A percentile compares a stretch with the other conserved stretches of the same genome.
These are phyloP conservation scores for Odobenus rosmarus DNA, from an alignment of 2,113 vertebrate species.

Conservation along the genomic window DNA sequence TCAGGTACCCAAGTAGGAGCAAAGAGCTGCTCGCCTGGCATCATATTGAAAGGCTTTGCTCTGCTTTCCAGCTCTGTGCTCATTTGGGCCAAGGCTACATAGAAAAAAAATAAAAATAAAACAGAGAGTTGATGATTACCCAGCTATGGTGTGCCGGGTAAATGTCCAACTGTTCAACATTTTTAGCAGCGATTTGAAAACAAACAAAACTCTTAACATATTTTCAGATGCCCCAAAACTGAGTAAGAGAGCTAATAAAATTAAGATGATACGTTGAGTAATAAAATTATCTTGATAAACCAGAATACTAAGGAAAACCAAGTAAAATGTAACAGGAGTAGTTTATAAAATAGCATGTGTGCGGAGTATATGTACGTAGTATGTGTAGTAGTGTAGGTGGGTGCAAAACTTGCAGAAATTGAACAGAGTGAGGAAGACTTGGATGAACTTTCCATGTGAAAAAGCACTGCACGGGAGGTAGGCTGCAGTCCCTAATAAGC, in stretches of 20 bases:
- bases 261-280: neutral
- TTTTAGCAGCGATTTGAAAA: conserved; percentile 42
- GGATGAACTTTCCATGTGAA: neutral
- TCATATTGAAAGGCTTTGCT: neutral
- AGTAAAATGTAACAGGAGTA: neutral
- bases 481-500: neutral
- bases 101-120: neutral
- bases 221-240: conserved; percentile 14
- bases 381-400: neutral
- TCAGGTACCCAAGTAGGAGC: neutral
- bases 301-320: neutral
- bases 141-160: neutral
- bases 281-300: conserved; percentile 34
- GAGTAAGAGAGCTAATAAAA: neutral
- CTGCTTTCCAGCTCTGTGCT: conserved; percentile 31
- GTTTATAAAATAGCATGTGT: neutral
- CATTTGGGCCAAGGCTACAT: neutral
- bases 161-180: neutral
- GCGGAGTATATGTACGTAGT: neutral
- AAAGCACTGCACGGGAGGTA: neutral
- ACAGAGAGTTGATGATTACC: neutral
- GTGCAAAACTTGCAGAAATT: neutral
- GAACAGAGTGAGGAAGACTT: neutral
- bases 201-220: neutral
- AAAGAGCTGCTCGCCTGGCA: neutral